These are phyloP conservation scores for Condylostylus longicornis DNA, from an alignment of 1,140 invertebrate genomes.

Conservation along the genomic window DNA sequence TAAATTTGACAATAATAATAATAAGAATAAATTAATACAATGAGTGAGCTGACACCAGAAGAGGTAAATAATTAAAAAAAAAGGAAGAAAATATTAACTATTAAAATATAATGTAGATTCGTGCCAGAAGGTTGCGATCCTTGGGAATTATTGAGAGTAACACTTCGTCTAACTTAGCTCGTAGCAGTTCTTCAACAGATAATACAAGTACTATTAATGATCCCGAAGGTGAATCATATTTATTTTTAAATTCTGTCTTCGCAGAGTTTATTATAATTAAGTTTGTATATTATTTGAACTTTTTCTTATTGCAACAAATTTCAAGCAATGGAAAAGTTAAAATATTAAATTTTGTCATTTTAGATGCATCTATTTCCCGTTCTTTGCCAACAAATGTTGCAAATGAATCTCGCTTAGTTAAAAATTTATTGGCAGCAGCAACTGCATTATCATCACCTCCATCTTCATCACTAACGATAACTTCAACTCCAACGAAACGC, in stretches of 20 bases:
- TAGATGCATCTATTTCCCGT: slow-evolving; percentile 1
- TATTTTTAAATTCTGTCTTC: background rate
- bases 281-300: background rate
- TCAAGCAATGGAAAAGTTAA: no score
- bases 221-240: slow-evolving; percentile 7
- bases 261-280: background rate
- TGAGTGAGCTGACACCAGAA: slow-evolving; percentile 58
- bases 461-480: no score
- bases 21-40: no score
- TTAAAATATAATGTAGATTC: slow-evolving; percentile 39
- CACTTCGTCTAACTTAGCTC: slow-evolving; percentile 21
- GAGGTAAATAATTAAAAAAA: slow-evolving; percentile 40
- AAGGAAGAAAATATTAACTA: slow-evolving; percentile 3
- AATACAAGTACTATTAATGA: no score
- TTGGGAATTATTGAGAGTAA: slow-evolving; percentile 37
- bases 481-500: background rate
- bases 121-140: slow-evolving; percentile 48
- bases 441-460: slow-evolving; percentile 7
- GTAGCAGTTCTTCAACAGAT: slow-evolving; percentile 23
- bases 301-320: background rate
- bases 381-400: slow-evolving; percentile 10
- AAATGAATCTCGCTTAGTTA: slow-evolving; percentile 19
- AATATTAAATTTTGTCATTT: slow-evolving; percentile 1
- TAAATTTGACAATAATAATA: no score
- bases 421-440: slow-evolving; percentile 4